These are phyloP conservation scores for Tenthredo mesomela DNA, from an alignment of 2,888 invertebrate species.

Conservation along the genomic window DNA sequence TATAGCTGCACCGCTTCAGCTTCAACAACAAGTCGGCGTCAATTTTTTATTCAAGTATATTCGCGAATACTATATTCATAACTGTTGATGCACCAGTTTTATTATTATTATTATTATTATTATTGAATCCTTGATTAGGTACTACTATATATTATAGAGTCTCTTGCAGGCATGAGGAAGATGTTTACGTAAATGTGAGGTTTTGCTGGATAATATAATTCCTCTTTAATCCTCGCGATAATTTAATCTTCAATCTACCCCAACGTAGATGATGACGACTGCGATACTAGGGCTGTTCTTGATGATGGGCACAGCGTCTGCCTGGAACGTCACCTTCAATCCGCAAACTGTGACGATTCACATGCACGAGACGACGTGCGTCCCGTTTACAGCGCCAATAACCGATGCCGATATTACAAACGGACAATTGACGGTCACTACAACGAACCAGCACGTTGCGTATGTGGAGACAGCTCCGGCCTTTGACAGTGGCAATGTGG, in stretches of 20 bases:
- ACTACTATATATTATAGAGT: background rate
- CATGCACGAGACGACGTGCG: constrained; percentile 78
- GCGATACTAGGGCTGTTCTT: constrained; percentile 66
- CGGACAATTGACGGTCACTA: constrained; percentile 59
- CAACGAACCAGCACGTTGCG: constrained; percentile 62
- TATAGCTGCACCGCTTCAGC: background rate
- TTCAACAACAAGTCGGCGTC: background rate
- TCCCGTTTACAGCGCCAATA: constrained; percentile 77
- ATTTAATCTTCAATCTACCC: constrained; percentile 62
- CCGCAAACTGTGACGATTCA: constrained; percentile 74
- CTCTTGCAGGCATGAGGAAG: no score
- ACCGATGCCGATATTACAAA: constrained; percentile 59
- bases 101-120: background rate
- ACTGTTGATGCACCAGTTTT: background rate
- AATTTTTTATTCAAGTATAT: background rate
- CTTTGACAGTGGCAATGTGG: background rate
- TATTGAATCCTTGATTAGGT: background rate
- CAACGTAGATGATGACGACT: constrained; percentile 57
- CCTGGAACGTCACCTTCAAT: constrained; percentile 67
- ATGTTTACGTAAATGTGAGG: background rate
- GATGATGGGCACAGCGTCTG: constrained; percentile 62
- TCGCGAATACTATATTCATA: background rate
- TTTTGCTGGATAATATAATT: background rate
- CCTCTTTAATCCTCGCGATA: background rate
- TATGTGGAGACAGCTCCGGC: constrained; percentile 54